Percentiles rank a stretch among this genome's conserved stretches.
Conservation (phyloP, 2,113 vertebrate species). For the Antidorcas marsupialis region DNA sequence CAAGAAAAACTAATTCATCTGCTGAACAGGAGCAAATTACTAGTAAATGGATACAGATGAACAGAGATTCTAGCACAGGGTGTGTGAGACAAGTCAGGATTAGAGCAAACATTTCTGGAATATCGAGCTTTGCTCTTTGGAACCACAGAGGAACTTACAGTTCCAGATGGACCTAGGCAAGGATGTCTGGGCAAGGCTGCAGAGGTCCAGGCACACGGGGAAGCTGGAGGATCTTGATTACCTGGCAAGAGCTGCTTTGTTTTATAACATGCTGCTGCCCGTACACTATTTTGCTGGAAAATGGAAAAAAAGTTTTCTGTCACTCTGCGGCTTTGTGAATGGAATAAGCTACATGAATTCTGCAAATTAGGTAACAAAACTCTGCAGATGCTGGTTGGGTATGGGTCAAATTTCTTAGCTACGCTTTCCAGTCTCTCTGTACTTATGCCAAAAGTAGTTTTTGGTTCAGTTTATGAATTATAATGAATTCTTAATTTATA, state of each 20-base stretch:
- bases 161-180: not conserved
- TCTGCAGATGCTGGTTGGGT: not conserved
- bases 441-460: not conserved
- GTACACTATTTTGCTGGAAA: not conserved
- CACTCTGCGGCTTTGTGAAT: not conserved
- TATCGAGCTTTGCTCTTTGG: not conserved
- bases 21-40: slow-evolving; percentile 1
- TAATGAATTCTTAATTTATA: not conserved
- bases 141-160: not conserved
- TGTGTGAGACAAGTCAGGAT: not conserved
- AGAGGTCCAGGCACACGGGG: not conserved
- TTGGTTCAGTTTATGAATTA: not conserved
- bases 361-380: slow-evolving; percentile 32
- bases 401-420: not conserved
- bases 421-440: not conserved
- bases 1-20: slow-evolving; percentile 25
- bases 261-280: not conserved
- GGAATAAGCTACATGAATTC: not conserved
- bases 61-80: not conserved
- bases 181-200: not conserved
- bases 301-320: not conserved
- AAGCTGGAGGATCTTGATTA: not conserved
- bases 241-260: not conserved
- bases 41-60: slow-evolving; percentile 36
- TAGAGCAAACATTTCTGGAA: not conserved